phyloP scores from a whole-genome alignment of 2,888 invertebrate genomes.

The Nymphalis polychloros region DNA sequence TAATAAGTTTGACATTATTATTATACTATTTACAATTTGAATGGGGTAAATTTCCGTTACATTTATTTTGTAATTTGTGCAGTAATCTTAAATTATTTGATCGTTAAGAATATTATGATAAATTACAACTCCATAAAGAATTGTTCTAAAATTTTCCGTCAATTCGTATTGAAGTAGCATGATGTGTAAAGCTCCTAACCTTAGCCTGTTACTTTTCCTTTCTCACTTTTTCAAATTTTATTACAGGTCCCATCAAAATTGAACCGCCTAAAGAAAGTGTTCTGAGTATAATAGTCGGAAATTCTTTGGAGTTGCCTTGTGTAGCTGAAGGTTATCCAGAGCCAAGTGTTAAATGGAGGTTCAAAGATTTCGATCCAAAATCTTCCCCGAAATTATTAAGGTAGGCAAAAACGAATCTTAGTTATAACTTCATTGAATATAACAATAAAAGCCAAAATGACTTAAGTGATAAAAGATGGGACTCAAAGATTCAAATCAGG shows the following conservation, averaged over 20 bases:
- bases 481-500: neutral
- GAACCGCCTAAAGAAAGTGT: slow-evolving; percentile 2
- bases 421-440: neutral
- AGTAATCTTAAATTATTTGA: too few relatives aligned
- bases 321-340: slow-evolving; percentile 4
- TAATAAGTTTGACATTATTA: too few relatives aligned
- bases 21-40: too few relatives aligned
- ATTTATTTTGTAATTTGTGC: too few relatives aligned
- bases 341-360: slow-evolving; percentile 11
- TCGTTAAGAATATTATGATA: too few relatives aligned
- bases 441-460: neutral
- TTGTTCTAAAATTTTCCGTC: too few relatives aligned
- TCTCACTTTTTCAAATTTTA: too few relatives aligned
- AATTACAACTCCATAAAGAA: too few relatives aligned
- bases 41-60: too few relatives aligned
- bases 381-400: neutral
- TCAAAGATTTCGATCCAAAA: neutral
- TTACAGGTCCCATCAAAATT: slow-evolving; percentile 14
- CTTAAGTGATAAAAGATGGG: neutral
- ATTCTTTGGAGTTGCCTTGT: slow-evolving; percentile 3
- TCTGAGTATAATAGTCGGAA: neutral
- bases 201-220: too few relatives aligned
- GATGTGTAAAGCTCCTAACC: too few relatives aligned
- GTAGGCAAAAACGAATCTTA: neutral
- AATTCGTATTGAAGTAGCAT: too few relatives aligned